Evolutionary conservation across 2,797 vertebrate genomes (phyloP).

Genomic region (Pelobates cultripes): DNA sequence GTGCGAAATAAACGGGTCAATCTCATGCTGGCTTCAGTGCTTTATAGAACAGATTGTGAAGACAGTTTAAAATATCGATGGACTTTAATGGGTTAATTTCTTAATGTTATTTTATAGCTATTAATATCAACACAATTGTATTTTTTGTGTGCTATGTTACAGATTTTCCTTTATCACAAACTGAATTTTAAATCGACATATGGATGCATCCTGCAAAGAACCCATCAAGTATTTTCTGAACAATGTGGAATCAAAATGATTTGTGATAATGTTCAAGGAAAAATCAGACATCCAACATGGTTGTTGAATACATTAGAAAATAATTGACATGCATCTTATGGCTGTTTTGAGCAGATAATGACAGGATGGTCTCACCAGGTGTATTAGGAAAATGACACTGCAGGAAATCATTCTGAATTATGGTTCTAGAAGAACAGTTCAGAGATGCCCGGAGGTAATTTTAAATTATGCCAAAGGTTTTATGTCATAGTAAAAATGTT

Average conservation of each 20-base stretch:
- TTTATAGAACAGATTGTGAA: too few species aligned
- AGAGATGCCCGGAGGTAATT: constrained; percentile 41
- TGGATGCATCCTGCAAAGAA: constrained; percentile 26
- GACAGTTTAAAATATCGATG: too few species aligned
- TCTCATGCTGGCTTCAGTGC: too few species aligned
- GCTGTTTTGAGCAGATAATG: constrained; percentile 49
- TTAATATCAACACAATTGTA: too few species aligned
- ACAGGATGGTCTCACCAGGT: constrained; percentile 45
- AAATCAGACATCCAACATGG: constrained; percentile 41
- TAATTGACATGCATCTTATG: constrained; percentile 54
- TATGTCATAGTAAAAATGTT: constrained; percentile 45
- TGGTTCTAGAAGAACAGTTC: constrained; percentile 38
- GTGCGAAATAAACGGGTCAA: too few species aligned
- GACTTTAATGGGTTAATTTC: too few species aligned
- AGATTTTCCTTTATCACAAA: constrained; percentile 23
- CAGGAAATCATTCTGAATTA: constrained; percentile 50
- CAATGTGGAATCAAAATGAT: constrained; percentile 43
- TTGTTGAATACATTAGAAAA: constrained; percentile 52
- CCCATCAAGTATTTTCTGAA: constrained; percentile 37
- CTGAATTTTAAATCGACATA: constrained; percentile 12
- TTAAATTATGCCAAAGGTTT: constrained; percentile 36
- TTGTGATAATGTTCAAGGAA: constrained; percentile 42
- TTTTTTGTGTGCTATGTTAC: neutral
- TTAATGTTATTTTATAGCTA: too few species aligned
- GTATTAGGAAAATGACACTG: constrained; percentile 50